These are phyloP conservation scores for Rhysida immarginata DNA, from an alignment of 1,140 invertebrate species.

Conservation along the genomic window DNA sequence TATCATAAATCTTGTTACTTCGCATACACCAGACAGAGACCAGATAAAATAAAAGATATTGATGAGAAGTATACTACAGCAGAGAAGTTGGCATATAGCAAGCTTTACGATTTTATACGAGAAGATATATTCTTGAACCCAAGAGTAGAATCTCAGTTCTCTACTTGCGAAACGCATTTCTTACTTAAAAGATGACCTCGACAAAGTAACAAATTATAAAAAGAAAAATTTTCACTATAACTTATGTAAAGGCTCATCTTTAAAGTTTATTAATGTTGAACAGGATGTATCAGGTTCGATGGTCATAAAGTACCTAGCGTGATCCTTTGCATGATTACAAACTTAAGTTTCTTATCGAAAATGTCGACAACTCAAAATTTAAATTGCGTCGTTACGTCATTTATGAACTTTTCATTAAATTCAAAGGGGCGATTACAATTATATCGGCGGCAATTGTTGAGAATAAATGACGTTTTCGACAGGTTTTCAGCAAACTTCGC, in stretches of 20 bases:
- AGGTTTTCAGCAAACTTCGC: no score
- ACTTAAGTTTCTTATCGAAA: no score
- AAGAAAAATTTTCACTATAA: neutral
- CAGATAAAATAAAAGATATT: neutral
- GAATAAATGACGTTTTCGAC: no score
- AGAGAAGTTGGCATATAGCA: neutral
- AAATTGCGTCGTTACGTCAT: no score
- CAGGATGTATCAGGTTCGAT: no score
- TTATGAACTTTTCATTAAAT: no score
- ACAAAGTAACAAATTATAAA: neutral
- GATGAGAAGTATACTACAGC: neutral
- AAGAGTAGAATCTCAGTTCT: conserved; percentile 3
- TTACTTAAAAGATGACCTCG: neutral
- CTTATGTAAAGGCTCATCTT: neutral
- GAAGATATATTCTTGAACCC: neutral
- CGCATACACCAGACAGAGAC: neutral
- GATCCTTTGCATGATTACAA: no score
- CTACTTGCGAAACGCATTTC: neutral
- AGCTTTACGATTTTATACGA: neutral
- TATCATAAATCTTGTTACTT: conserved; percentile 5
- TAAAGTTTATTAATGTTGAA: neutral
- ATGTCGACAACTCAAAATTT: no score
- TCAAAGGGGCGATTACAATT: no score
- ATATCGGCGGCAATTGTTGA: no score
- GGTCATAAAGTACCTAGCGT: no score